Evolutionary conservation across 2,113 vertebrate species (phyloP), one percentile per base, ranked within the genome.

Genomic region (Cyanoliseus patagonus): DNA sequence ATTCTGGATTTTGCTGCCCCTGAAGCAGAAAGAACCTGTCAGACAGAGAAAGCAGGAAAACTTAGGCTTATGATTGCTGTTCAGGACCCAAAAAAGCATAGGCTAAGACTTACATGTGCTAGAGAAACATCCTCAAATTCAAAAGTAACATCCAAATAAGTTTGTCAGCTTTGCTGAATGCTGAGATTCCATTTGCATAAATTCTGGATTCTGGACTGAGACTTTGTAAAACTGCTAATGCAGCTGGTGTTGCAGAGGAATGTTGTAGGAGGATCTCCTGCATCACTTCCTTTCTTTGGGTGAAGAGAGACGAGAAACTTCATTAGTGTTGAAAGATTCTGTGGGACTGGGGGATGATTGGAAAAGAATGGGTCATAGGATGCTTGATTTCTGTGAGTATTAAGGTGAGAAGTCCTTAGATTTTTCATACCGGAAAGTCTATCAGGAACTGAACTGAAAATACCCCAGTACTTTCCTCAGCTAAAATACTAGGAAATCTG

Each of bases 331-430:
- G 59, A 59, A 51, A 51, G 24, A 31, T 62, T 28, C 44, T 13
- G 5, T 69, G 39, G 64, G 16, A 35, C 30, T 79, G 25, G 8
- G 1, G 1, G 12, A 39, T 76, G 0, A 0, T 14, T 75, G n/a
- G n/a, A 7, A 18, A 63, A 28, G 42, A 33, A 39, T 13, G 16
- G 22, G 20, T 47, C 7, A 10, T 9, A 25, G 59, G 27, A 23
- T 80, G 39, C n/a, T 77, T 77, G 13, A 64, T 80, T 88, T 70
- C 41, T 62, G 7, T 91, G 72, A 70, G 44, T 18, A 8, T 27
- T 73, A 31, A 69, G 30, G 2, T 76, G 12, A 22, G n/a, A 80
- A 55, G 6, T 63, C 22, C 11, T 55, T 22, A 37, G 27, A 8
- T 35, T 83, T 62, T 80, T 83, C 18, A 5, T 81, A 46, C 4